phyloP scores from a whole-genome alignment of 2,797 vertebrate species.

The Amblyraja radiata region DNA sequence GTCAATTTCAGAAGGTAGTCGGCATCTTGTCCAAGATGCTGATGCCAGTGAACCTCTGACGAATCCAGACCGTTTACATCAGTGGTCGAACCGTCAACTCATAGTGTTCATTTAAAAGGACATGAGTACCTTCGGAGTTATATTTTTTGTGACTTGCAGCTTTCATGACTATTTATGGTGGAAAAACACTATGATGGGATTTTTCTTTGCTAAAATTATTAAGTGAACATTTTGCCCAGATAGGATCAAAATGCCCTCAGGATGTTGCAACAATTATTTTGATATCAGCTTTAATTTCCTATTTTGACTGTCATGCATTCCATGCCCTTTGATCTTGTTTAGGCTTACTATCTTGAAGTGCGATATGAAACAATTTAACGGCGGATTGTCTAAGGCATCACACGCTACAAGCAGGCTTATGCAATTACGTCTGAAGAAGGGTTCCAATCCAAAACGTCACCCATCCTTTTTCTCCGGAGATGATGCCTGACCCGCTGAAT shows the following conservation, averaged over 20 bases:
- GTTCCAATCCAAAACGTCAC: too few relatives aligned
- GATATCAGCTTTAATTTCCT: neutral
- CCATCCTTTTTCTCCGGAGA: too few relatives aligned
- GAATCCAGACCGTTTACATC: too few relatives aligned
- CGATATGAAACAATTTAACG: neutral
- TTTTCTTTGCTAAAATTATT: neutral
- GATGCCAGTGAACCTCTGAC: too few relatives aligned
- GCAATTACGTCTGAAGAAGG: too few relatives aligned
- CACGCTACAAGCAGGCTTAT: too few relatives aligned
- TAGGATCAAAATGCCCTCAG: neutral
- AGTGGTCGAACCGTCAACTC: too few relatives aligned
- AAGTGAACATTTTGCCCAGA: neutral
- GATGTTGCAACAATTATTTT: neutral
- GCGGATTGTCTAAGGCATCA: neutral
- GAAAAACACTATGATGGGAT: too few relatives aligned
- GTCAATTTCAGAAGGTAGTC: too few relatives aligned
- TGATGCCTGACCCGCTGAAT: too few relatives aligned
- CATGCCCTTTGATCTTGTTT: neutral
- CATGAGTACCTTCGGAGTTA: neutral
- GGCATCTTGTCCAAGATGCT: too few relatives aligned
- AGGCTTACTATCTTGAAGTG: neutral
- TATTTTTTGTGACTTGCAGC: neutral
- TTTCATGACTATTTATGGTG: neutral
- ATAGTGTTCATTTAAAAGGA: too few relatives aligned
- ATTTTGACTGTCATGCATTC: neutral